These are phyloP conservation scores for Brachymystax lenok DNA, from an alignment of 2,797 vertebrate genomes.

Conservation along the genomic window DNA sequence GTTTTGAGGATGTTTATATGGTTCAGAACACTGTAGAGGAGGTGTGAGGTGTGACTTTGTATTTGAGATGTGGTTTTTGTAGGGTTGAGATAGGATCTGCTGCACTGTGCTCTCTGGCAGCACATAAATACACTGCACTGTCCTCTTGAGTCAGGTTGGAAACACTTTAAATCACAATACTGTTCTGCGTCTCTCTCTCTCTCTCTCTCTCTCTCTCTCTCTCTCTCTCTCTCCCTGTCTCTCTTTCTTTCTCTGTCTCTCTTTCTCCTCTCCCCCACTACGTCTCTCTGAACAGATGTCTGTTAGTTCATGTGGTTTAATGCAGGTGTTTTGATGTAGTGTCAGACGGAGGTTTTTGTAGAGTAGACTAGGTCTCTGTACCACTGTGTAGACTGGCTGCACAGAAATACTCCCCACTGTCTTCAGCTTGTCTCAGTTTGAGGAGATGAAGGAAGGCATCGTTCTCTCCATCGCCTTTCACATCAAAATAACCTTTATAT, in stretches of 20 bases:
- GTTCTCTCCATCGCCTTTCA: slow-evolving; percentile 18
- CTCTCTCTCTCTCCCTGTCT: no score
- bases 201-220: no score
- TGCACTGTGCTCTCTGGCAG: slow-evolving; percentile 23
- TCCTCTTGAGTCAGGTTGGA: slow-evolving; percentile 12
- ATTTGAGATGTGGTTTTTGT: slow-evolving; percentile 12
- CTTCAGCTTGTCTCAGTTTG: background rate
- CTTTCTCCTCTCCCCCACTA: no score
- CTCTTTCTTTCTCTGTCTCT: background rate
- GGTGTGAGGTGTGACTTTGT: background rate
- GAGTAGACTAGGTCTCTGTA: background rate
- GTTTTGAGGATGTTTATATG: no score
- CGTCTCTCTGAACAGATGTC: background rate
- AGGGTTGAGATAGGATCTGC: background rate
- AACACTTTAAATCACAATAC: background rate
- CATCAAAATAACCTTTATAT: background rate
- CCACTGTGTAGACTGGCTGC: slow-evolving; percentile 23
- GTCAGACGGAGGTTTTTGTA: slow-evolving; percentile 13
- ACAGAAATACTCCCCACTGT: slow-evolving; percentile 27
- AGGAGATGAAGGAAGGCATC: background rate
- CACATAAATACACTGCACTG: slow-evolving; percentile 35
- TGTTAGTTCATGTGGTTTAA: background rate
- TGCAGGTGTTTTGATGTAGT: slow-evolving; percentile 8
- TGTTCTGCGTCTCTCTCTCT: background rate
- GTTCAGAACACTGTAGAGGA: no score